phyloP scores from a whole-genome alignment of 2,113 vertebrate species.

The Chloroceryle aenea region DNA sequence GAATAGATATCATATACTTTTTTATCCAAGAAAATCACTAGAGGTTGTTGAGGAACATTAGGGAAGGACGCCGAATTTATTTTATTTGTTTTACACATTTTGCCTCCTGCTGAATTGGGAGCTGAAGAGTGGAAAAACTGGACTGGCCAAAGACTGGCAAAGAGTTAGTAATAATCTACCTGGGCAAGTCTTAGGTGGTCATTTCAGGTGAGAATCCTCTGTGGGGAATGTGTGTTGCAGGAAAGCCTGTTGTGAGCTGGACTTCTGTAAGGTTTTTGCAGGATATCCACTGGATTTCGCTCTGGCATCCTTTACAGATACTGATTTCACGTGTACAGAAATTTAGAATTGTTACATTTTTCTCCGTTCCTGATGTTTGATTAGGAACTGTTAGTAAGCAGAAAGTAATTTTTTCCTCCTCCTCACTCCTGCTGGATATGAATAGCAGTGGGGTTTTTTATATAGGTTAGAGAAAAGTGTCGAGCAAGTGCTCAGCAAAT shows the following conservation, averaged over 20 bases:
- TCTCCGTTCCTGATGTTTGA: background rate
- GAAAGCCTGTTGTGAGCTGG: background rate
- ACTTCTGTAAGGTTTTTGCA: background rate
- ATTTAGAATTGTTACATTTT: background rate
- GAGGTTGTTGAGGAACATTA: conserved; percentile 14
- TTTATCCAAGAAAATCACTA: conserved; percentile 33
- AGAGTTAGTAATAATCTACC: background rate
- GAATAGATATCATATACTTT: conserved; percentile 44
- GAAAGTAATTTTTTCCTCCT: background rate
- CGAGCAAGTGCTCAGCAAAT: background rate
- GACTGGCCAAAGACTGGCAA: background rate
- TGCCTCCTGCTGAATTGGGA: background rate
- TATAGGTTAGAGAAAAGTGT: background rate
- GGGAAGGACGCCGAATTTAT: conserved; percentile 18
- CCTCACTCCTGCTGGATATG: background rate
- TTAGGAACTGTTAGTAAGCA: background rate
- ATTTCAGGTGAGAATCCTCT: background rate
- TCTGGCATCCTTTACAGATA: background rate
- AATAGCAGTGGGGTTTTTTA: background rate
- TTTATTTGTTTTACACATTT: background rate
- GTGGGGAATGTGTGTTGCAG: background rate
- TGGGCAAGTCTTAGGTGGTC: background rate
- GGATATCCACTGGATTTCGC: background rate
- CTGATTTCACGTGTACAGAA: background rate
- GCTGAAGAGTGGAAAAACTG: conserved; percentile 1